These are phyloP conservation scores for Lacerta agilis DNA, from an alignment of 2,797 vertebrate species.

Conservation along the genomic window DNA sequence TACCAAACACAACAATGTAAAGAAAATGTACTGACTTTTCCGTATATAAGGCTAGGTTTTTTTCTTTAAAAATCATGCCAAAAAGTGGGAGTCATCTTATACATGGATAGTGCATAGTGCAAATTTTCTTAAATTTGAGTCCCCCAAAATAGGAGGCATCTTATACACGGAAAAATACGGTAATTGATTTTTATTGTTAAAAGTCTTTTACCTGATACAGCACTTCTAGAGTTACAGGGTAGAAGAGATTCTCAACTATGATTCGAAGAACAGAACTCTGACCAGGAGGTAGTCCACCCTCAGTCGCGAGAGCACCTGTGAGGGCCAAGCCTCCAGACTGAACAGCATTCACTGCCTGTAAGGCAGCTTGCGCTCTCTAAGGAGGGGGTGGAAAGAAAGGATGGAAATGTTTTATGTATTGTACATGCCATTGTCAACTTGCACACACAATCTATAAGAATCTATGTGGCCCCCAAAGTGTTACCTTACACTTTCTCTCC, in stretches of 20 bases:
- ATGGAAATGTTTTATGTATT: not conserved
- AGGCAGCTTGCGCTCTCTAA: constrained; percentile 79
- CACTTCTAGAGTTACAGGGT: constrained; percentile 83
- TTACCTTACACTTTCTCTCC: accelerated
- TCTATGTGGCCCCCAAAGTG: not conserved
- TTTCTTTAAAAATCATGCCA: too few relatives aligned
- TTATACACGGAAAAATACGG: too few relatives aligned
- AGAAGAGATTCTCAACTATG: constrained; percentile 84
- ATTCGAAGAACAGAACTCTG: constrained; percentile 84
- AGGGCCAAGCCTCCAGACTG: constrained; percentile 72
- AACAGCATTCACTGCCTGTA: constrained; percentile 75
- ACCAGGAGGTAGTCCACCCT: constrained; percentile 66
- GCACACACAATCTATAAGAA: not conserved
- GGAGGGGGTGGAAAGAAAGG: constrained; percentile 5
- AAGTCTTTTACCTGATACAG: constrained; percentile 83
- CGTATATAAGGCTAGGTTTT: too few relatives aligned
- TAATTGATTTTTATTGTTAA: not conserved
- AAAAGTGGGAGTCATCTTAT: too few relatives aligned
- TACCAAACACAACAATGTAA: not conserved
- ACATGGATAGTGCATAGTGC: too few relatives aligned
- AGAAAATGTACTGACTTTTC: too few relatives aligned
- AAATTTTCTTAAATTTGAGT: too few relatives aligned
- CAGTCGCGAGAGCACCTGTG: constrained; percentile 60
- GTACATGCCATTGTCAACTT: not conserved
- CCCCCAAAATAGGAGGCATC: too few relatives aligned